Base-by-base conservation (phyloP, 2,113 vertebrate genomes). In the Aphyosemion australe region DNA sequence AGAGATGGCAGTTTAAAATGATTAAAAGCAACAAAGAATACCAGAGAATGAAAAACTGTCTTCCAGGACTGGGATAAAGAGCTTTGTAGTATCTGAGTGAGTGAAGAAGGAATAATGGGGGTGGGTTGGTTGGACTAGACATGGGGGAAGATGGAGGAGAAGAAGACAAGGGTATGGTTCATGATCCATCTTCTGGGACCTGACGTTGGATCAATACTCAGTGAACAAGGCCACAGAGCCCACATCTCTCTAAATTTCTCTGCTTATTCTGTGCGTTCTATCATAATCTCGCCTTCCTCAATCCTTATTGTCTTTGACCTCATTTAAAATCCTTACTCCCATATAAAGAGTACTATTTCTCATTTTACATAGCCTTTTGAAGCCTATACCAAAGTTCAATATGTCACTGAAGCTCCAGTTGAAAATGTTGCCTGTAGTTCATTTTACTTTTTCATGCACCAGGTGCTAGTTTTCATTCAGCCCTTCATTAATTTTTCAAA, bases 121-220 rank as follows among this genome's bases (percentile, higher is more conserved):
- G n/a, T n/a, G n/a, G n/a, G n/a, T n/a, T n/a, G n/a, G n/a, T n/a
- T n/a, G n/a, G n/a, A n/a, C n/a, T n/a, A n/a, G n/a, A n/a, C n/a
- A n/a, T n/a, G n/a, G n/a, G n/a, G n/a, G n/a, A n/a, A n/a, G n/a
- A n/a, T n/a, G n/a, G n/a, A 16, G 57, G 19, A 72, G 55, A 51
- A 77, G 54, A 42, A 68, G 63, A 74, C 8, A 52, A 70, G 10
- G 19, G 58, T 57, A 64, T 55, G 65, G 42, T 68, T 80, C 47
- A 57, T 42, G 65, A 88, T 88, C 86, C 80, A 73, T 89, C 86
- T 84, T 81, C 75, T 34, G 58, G 59, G 60, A 78, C 70, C 80
- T 84, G 87, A 88, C 76, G 79, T 73, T 39, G 12, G 79, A 89
- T 89, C 89, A 79, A 90, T 90, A 88, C 56, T 70, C 45, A 18